These are phyloP conservation scores for Xenopus borealis DNA, from an alignment of 2,113 vertebrate species.

Conservation along the genomic window DNA sequence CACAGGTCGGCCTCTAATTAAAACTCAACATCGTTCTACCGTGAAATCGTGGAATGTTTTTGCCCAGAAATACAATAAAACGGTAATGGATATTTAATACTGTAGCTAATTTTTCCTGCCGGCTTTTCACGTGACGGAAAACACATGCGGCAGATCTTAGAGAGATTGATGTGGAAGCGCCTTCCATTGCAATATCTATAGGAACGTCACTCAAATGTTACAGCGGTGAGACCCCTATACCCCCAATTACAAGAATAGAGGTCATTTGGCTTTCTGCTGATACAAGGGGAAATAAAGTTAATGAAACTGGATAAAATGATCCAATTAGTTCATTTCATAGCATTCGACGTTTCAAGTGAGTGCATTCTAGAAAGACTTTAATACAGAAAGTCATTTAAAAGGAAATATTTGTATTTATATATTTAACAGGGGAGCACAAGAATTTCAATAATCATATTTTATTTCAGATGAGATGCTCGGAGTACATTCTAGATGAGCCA, in stretches of 20 bases:
- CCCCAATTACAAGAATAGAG: constrained; percentile 43
- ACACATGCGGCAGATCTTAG: background rate
- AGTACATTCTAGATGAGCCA: too few relatives aligned
- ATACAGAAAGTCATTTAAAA: background rate
- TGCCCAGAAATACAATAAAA: constrained; percentile 39
- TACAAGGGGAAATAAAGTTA: constrained; percentile 45
- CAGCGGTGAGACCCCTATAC: constrained; percentile 45
- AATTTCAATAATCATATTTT: too few relatives aligned
- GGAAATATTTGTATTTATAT: background rate
- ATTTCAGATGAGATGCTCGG: too few relatives aligned
- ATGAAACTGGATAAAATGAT: constrained; percentile 46
- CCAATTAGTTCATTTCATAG: constrained; percentile 45
- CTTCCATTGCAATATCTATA: background rate
- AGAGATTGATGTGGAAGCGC: background rate
- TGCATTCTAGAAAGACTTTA: constrained; percentile 39
- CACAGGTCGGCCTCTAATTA: background rate
- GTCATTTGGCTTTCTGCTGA: constrained; percentile 44
- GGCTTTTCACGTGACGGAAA: background rate
- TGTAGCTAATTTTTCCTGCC: background rate
- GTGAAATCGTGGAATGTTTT: rapidly evolving
- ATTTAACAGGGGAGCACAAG: background rate
- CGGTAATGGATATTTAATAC: constrained; percentile 8
- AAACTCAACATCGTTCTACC: rapidly evolving
- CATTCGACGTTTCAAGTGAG: constrained; percentile 31
- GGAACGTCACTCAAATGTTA: constrained; percentile 16